Evolutionary conservation across 2,797 vertebrate genomes (phyloP).

Genomic region (Scolopax rusticola): DNA sequence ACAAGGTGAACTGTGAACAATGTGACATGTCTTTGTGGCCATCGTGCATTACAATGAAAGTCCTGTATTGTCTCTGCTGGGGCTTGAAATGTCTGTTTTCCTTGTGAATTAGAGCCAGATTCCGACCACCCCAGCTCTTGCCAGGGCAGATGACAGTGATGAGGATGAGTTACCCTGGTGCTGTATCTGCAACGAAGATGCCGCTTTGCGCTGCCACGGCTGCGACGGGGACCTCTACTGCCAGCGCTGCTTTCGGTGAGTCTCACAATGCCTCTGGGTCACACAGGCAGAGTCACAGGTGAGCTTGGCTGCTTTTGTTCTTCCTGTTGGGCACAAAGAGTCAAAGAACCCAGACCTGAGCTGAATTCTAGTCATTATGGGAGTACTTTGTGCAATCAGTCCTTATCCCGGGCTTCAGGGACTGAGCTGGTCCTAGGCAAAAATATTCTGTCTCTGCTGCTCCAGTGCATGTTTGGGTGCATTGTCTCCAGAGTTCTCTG

Average conservation of each 20-base stretch:
- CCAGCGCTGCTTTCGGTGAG: conserved; percentile 92
- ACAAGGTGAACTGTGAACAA: background rate
- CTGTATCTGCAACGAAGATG: conserved; percentile 95
- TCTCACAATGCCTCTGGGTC: background rate
- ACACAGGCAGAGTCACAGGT: background rate
- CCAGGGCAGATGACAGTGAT: conserved; percentile 79
- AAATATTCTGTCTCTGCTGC: background rate
- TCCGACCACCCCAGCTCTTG: conserved; percentile 27
- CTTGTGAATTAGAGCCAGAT: conserved; percentile 9
- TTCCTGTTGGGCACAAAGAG: background rate
- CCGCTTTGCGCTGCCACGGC: conserved; percentile 88
- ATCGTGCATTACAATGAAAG: background rate
- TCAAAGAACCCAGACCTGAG: background rate
- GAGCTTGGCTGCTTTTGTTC: background rate
- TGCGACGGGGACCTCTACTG: conserved; percentile 95
- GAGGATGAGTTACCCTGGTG: conserved; percentile 97
- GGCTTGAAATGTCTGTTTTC: background rate
- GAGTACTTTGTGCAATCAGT: background rate
- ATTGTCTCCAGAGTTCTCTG: background rate
- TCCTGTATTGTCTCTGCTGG: background rate
- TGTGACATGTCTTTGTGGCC: background rate
- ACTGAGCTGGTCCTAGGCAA: background rate
- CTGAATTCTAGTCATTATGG: background rate
- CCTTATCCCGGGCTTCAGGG: background rate
- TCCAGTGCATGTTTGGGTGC: background rate